A percentile compares a stretch with the other conserved stretches of the same genome.
phyloP scores from a whole-genome alignment of 2,888 invertebrate species.

The Caenorhabditis wallacei region DNA sequence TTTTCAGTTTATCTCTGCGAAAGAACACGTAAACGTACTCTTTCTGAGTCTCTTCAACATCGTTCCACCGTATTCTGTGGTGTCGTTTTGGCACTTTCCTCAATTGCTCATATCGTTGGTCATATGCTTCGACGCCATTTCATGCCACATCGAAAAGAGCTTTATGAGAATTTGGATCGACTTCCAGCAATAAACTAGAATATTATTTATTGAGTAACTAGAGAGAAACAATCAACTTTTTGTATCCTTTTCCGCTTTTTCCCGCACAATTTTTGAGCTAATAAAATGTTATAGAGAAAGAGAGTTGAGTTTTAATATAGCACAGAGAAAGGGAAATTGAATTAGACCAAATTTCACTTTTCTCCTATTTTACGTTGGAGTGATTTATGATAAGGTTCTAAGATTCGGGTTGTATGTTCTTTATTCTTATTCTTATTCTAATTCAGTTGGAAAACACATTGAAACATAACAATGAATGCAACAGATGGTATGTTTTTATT shows the following conservation, averaged over 20 bases:
- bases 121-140: conserved; percentile 77
- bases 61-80: conserved; percentile 80
- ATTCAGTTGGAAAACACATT: neutral
- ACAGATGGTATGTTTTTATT: conserved; percentile 25
- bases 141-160: conserved; percentile 75
- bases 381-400: conserved; percentile 34
- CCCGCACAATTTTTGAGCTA: conserved; percentile 2
- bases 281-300: conserved; percentile 20
- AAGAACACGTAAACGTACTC: conserved; percentile 78
- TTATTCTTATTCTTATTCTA: neutral
- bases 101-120: conserved; percentile 76
- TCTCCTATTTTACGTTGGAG: conserved; percentile 2
- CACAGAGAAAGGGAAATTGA: conserved; percentile 22
- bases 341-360: conserved; percentile 30
- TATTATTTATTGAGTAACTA: neutral
- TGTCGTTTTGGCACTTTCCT: conserved; percentile 77
- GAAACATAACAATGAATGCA: conserved; percentile 8
- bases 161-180: conserved; percentile 71
- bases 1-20: conserved; percentile 81
- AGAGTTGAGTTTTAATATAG: conserved; percentile 6
- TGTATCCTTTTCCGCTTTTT: conserved; percentile 7
- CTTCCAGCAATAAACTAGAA: conserved; percentile 38
- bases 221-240: conserved; percentile 14
- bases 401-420: conserved; percentile 10
- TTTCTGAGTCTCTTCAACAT: conserved; percentile 78